Evolutionary conservation across 2,888 invertebrate species (phyloP).

Genomic region (Ypsolopha scabrella): DNA sequence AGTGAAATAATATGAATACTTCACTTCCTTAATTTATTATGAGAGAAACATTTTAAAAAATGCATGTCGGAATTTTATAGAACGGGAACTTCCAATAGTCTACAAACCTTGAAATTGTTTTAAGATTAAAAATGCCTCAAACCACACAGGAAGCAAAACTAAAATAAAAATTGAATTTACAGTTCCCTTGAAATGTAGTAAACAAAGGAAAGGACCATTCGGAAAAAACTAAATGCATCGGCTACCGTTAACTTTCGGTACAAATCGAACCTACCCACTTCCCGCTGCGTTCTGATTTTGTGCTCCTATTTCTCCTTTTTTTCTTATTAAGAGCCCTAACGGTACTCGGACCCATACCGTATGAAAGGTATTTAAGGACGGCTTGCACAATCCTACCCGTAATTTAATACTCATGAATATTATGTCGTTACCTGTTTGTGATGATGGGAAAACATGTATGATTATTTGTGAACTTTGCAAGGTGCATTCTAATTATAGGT

Average conservation of each 20-base stretch:
- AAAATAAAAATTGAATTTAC: too few species aligned
- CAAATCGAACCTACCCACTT: conserved; percentile 6
- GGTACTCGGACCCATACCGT: conserved; percentile 41
- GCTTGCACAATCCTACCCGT: not conserved
- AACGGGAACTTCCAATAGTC: too few species aligned
- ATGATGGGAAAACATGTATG: not conserved
- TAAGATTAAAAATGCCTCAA: too few species aligned
- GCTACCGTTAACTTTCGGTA: conserved; percentile 2
- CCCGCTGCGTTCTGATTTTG: conserved; percentile 39
- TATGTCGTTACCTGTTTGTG: not conserved
- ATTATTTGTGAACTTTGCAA: too few species aligned
- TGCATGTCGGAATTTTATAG: too few species aligned
- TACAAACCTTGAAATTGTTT: too few species aligned
- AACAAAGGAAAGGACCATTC: not conserved
- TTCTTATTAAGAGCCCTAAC: conserved; percentile 33
- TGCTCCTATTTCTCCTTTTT: conserved; percentile 46
- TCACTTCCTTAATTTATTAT: too few species aligned
- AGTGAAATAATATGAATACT: too few species aligned
- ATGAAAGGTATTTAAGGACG: conserved; percentile 15
- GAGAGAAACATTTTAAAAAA: too few species aligned
- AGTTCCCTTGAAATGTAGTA: too few species aligned
- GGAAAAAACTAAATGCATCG: not conserved
- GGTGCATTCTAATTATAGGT: too few species aligned
- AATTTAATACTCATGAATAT: conserved; percentile 9
- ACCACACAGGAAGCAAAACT: too few species aligned